Conservation (phyloP, 2,888 invertebrate genomes). For the Cantharis rufa region DNA sequence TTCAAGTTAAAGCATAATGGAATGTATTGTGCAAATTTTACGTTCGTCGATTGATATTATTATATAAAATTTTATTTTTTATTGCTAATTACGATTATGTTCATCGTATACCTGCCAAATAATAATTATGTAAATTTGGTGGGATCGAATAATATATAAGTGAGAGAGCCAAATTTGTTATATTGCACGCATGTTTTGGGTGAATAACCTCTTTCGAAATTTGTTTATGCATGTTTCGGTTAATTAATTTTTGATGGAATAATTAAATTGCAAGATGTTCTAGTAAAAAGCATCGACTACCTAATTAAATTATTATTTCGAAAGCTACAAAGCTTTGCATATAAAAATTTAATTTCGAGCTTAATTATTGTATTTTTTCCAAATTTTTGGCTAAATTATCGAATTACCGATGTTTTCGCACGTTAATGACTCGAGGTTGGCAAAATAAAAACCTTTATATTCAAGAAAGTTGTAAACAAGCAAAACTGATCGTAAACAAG, state of each 20-base stretch:
- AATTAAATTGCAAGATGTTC: neutral
- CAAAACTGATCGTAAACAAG: neutral
- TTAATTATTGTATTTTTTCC: neutral
- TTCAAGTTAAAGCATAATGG: neutral
- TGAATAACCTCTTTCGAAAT: neutral
- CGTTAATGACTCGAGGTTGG: neutral
- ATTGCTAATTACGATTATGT: neutral
- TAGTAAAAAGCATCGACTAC: neutral
- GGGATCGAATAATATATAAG: neutral
- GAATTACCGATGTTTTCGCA: neutral
- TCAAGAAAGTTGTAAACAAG: neutral
- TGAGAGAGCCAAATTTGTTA: neutral
- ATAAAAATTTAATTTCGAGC: neutral
- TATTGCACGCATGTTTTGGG: neutral
- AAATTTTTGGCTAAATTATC: neutral
- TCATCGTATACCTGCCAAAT: neutral
- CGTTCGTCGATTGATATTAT: neutral
- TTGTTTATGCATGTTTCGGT: neutral
- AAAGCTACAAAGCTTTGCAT: neutral
- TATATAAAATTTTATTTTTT: neutral
- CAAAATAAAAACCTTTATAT: neutral
- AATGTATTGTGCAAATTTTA: neutral
- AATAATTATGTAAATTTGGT: neutral
- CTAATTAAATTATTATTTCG: neutral
- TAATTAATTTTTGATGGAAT: neutral